Evolutionary conservation across 2,113 vertebrate genomes (phyloP), one percentile per base, ranked within the genome.

Genomic region (Octodon degus): DNA sequence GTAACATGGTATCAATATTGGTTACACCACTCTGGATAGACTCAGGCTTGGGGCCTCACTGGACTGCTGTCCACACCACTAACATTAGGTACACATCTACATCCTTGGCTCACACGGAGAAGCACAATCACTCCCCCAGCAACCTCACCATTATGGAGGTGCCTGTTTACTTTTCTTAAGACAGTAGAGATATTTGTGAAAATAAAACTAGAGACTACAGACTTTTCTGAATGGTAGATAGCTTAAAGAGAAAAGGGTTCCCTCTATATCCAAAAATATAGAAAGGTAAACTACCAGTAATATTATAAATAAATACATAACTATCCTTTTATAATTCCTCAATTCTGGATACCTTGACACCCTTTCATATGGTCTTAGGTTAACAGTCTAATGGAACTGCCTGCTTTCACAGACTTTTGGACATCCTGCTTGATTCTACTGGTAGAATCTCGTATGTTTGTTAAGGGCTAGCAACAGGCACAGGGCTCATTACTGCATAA

Each of bases 401-500:
- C 7, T 40, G 5, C 32, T 90, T 74, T 40, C 60, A 9, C 24
- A 37, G 34, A 40, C 4, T 62, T 65, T 50, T 76, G 79, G 37
- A 86, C 3, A 25, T 34, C 2, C 11, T 65, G 30, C 47, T 12
- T 83, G 34, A 37, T 65, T 25, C 5, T 7, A 58, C 3, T 9
- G 43, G 22, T 27, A 86, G 5, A 16, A 37, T 17, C 19, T 63
- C 16, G 4, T 14, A n/a, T 53, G 19, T n/a, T 53, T 22, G 30
- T 16, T n/a, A 80, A 37, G 20, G 34, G 17, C 40, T 34, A 30
- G 10, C 58, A 16, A 14, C 6, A 47, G 43, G 12, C 7, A 4
- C 7, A n/a, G 60, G 2, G 0, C 10, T 90, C 20, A 14, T 25
- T 25, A 17, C n/a, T n/a, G 11, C 12, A 11, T 0, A 20, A 76